Evolutionary conservation across 2,888 invertebrate genomes (phyloP), one percentile per base, ranked within the genome.

Genomic region (Azorinus chamasolen): DNA sequence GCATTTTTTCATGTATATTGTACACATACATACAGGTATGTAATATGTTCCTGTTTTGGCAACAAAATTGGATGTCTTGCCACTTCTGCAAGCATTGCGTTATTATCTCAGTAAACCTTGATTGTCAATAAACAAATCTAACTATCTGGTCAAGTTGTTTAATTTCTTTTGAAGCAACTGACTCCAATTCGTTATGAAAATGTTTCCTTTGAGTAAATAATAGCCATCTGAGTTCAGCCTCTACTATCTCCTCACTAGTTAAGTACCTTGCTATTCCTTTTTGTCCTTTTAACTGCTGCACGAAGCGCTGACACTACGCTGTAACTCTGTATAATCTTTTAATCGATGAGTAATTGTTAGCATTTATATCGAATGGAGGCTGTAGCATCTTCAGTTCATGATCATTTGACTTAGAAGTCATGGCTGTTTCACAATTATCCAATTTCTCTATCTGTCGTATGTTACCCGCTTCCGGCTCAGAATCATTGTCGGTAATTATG

Each of bases 41-140:
- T 62, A 32, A 45, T 32, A 12, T 32, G n/a, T 2, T 62, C 39
- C 16, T 27, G 18, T 51, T 37, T 12, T 45, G 79, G 71, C 20
- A 78, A 45, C 20, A 78, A 46, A 48, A 73, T 70, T 20, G 78
- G 73, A 48, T 20, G 25, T 43, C 59, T 57, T 24, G 77, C 72
- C 32, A 25, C 43, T 64, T 78, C 64, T 59, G 14, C 50, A 10
- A 78, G 24, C 57, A 32, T 24, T 16, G 68, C 63, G 48, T 78
- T 68, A 50, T 78, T 72, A 72, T 39, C 68, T 62, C 27, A 78
- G 41, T 24, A 73, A 2, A 24, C 69, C 65, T 43, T 37, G 18
- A 2, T 46, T 12, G 41, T 66, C 71, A 25, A 69, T 27, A 39
- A 51, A 78, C 5, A 77, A 32, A 22, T 61, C 65, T 18, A 71